Evolutionary conservation across 2,797 vertebrate genomes (phyloP), one percentile per base, ranked within the genome.

Genomic region (Melanotaenia nigrans): DNA sequence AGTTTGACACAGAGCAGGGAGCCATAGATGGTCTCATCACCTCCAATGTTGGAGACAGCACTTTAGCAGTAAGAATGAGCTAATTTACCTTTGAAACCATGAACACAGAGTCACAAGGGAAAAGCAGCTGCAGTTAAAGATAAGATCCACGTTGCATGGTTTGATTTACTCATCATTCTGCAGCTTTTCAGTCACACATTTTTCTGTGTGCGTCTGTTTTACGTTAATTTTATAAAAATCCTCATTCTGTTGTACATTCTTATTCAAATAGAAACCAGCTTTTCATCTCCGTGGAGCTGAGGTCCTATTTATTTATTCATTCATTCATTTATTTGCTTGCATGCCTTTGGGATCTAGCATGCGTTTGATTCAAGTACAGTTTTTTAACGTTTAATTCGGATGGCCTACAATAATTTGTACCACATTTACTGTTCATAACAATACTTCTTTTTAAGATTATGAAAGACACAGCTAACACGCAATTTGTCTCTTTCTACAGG

Each of bases 31-130:
- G 94, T 24, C 95, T 95, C 83, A 95, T 96, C 72, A 85, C 92
- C 65, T 93, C 95, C 75, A 95, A 93, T 40, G 89, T 94, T 54
- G 94, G 94, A 65, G 94, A 95, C 87, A 92, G 93, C 92, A 95
- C 94, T 53, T 92, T 95, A 87, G 94, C 94, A 24, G 95, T 95
- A 85, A 77, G 86, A 51, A 4, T 8, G 9, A 61, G 1, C 36
- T 32, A 30, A 20, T 4, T 13, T 28, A 6, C 20, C n/a, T 22
- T 16, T 25, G 25, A 51, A 71, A 42, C 20, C 47, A 33, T 28
- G 14, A 24, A 20, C 18, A 45, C 42, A 42, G 64, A 70, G 4
- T 68, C 25, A n/a, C 47, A 18, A 8, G 20, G 56, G 1, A 24
- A 55, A 28, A 7, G 24, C 24, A 47, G 38, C 38, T 6, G 33